Base-by-base conservation (phyloP, 1,140 invertebrate genomes). In the Pseudomyrmex gracilis region DNA sequence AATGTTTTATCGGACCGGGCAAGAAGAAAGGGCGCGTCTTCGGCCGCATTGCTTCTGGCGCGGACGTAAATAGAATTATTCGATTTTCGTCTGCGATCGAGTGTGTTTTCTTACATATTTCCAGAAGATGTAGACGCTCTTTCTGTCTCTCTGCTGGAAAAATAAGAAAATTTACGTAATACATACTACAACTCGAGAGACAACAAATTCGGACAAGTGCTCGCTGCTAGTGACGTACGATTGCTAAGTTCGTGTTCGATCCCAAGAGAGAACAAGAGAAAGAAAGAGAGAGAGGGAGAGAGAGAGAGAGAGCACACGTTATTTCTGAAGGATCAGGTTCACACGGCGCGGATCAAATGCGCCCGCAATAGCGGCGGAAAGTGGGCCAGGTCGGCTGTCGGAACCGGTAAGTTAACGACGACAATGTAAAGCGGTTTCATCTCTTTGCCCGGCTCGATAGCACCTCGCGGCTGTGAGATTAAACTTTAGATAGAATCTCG, bases 401-500 rank as follows among this genome's bases (percentile, higher is more conserved):
- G 53, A 58, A 66, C 47, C 47, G 47, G 55, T 80, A 80, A 80
- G 66, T 80, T 80, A 80, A 80, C 66, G 66, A 45, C 53, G 76
- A 80, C 76, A 80, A 80, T 80, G 76, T 80, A 80, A 80, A 80
- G 66, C 76, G 55, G 66, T 80, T 58, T 34, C 66, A 71, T 70
- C 76, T 45, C 66, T 80, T 80, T 71, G 53, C 66, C 76, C 76
- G 43, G 53, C 15, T 70, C 76, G 76, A 80, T 80, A 80, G 53
- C 53, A 53, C 66, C 53, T 80, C 76, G 76, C 74, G 76, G 64
- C 51, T 78, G 51, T 34, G 63, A 51, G 76, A 80, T 80, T 80
- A 80, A 80, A 80, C 76, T 80, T 80, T 80, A 70, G 76, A 80
- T 80, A 80, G 76, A 80, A 80, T 80, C 76, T 58, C 53, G 43